Percentiles rank a stretch among this genome's conserved stretches.
Conservation (phyloP, 2,113 vertebrate species). For the Eulemur macaco region DNA sequence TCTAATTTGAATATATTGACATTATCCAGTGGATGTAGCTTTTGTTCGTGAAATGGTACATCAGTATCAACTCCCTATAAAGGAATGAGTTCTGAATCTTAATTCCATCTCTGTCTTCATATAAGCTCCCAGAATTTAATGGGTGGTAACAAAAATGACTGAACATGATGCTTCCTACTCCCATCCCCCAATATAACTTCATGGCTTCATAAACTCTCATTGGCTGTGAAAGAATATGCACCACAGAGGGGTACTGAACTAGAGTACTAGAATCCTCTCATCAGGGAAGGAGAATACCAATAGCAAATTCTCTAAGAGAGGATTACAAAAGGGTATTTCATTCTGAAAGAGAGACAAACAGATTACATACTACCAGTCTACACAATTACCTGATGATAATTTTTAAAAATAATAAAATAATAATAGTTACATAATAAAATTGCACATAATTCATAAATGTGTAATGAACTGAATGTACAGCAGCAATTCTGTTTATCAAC, state of each 20-base stretch:
- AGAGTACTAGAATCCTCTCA: background rate
- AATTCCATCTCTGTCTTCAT: conserved; percentile 5
- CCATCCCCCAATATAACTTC: background rate
- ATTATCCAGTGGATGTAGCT: background rate
- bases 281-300: background rate
- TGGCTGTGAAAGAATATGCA: background rate
- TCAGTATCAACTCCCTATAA: background rate
- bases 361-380: conserved; percentile 45
- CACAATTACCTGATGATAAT: conserved; percentile 44
- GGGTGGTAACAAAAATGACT: background rate
- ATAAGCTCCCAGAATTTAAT: background rate
- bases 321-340: conserved; percentile 32
- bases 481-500: background rate
- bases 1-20: conserved; percentile 49
- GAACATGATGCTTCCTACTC: background rate
- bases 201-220: background rate
- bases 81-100: conserved; percentile 33
- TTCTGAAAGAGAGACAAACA: background rate
- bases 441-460: background rate
- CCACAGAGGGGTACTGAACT: background rate
- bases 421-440: conserved; percentile 32
- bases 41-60: conserved; percentile 40
- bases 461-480: background rate
- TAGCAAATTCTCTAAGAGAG: conserved; percentile 35
- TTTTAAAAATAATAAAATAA: conserved; percentile 1